phyloP scores from a whole-genome alignment of 2,888 invertebrate genomes.

The Eupsilia transversa region DNA sequence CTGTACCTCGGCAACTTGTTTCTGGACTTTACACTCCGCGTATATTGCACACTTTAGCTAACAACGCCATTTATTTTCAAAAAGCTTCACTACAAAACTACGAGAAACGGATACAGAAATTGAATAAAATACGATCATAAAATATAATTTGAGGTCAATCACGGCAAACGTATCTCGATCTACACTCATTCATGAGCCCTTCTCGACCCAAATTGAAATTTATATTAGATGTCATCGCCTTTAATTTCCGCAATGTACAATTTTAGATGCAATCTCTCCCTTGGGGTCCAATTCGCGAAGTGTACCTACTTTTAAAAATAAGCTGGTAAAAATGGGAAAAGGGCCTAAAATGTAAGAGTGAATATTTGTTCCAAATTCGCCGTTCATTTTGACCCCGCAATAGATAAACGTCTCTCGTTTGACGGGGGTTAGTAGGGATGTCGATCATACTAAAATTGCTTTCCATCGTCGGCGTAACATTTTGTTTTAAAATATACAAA shows the following conservation, averaged over 20 bases:
- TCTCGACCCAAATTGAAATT: conserved; percentile 86
- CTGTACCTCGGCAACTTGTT: conserved; percentile 65
- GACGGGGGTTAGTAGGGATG: conserved; percentile 74
- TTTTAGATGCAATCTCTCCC: conserved; percentile 86
- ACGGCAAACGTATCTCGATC: conserved; percentile 71
- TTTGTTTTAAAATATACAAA: conserved; percentile 71
- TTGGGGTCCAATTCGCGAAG: conserved; percentile 80
- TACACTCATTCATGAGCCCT: conserved; percentile 78
- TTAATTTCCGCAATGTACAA: conserved; percentile 88
- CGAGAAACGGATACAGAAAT: conserved; percentile 43
- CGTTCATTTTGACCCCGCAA: conserved; percentile 73
- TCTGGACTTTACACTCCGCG: conserved; percentile 35
- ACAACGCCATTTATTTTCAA: conserved; percentile 5
- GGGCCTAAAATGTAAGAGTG: conserved; percentile 62
- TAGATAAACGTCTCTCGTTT: conserved; percentile 75
- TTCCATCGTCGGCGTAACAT: conserved; percentile 58
- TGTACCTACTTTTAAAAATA: conserved; percentile 63
- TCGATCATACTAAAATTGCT: conserved; percentile 72
- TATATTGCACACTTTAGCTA: conserved; percentile 24
- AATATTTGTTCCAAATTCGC: conserved; percentile 69
- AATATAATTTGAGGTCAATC: conserved; percentile 66
- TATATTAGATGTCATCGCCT: conserved; percentile 84
- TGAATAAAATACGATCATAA: conserved; percentile 59
- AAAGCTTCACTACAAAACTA: conserved; percentile 9
- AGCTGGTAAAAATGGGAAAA: conserved; percentile 54